Evolutionary conservation across 2,113 vertebrate genomes (phyloP).

Genomic region (Microcebus griseorufus): DNA sequence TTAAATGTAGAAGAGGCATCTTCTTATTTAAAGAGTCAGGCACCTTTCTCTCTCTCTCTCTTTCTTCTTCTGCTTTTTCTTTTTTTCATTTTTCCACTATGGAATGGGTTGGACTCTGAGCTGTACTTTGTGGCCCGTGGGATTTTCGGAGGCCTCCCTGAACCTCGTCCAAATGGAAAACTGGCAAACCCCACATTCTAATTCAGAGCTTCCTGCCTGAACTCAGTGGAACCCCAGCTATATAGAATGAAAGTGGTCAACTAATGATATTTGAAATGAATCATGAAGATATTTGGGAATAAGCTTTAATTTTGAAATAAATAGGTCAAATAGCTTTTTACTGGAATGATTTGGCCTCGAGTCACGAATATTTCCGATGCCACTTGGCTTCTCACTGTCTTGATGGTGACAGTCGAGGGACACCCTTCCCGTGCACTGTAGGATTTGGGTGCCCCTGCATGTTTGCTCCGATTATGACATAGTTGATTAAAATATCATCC

Average conservation of each 20-base stretch:
- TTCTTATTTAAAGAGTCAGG: background rate
- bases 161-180: background rate
- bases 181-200: background rate
- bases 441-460: background rate
- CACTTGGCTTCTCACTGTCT: background rate
- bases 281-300: background rate
- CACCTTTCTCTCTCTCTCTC: background rate
- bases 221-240: background rate
- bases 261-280: slow-evolving; percentile 48
- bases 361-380: background rate
- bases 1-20: background rate
- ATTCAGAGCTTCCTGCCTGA: slow-evolving; percentile 21
- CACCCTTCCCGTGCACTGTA: background rate
- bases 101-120: background rate
- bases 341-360: background rate
- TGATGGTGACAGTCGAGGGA: background rate
- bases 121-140: background rate
- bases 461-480: background rate
- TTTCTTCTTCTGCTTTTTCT: background rate
- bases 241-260: slow-evolving; percentile 40
- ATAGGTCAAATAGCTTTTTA: background rate
- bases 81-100: background rate
- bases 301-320: slow-evolving; percentile 42
- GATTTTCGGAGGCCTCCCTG: background rate
- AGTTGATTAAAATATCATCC: background rate